Base-by-base conservation (phyloP, 2,113 vertebrate species). In the Hoplias malabaricus region DNA sequence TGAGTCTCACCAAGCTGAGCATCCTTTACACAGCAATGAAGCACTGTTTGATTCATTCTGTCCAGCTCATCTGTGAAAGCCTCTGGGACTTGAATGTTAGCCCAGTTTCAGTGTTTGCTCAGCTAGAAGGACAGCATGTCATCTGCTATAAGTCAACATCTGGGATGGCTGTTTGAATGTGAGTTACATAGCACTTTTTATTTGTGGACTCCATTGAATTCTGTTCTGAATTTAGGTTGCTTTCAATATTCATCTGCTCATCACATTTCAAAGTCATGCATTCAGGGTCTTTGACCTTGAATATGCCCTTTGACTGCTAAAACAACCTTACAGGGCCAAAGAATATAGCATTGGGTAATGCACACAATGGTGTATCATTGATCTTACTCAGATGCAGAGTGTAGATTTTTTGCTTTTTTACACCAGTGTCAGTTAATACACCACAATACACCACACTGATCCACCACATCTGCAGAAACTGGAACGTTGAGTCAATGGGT, bases 91-190 rank as follows among this genome's bases (percentile, higher is more conserved):
- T 16, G 14, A 57, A 53, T 73, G 61, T 68, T 68, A 40, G 19
- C 54, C 43, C 7, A 8, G 12, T 75, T 50, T 66, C 40, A 42
- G 34, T 36, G 56, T 77, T 66, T 65, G 8, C 72, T 80, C 9
- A 34, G 43, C 33, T 9, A 38, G 46, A 25, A 78, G 29, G 19
- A 36, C 43, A 63, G 23, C 31, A 25, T 63, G 27, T 48, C n/a
- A 23, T 5, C 48, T 42, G 25, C 29, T 57, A 63, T 70, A 76
- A 34, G 57, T 31, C 10, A 23, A 29, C 42, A 13, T 65, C 23
- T 36, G 21, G 16, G 59, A 27, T 78, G 46, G 11, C 56, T 70
- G 10, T 14, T 63, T 29, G 33, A 43, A 2, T 43, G 40, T 46
- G 19, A 54, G 6, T 48, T 21, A 7, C n/a, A 23, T 9, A 53